Base-by-base conservation (phyloP, 2,113 vertebrate genomes). In the Lates calcarifer region DNA sequence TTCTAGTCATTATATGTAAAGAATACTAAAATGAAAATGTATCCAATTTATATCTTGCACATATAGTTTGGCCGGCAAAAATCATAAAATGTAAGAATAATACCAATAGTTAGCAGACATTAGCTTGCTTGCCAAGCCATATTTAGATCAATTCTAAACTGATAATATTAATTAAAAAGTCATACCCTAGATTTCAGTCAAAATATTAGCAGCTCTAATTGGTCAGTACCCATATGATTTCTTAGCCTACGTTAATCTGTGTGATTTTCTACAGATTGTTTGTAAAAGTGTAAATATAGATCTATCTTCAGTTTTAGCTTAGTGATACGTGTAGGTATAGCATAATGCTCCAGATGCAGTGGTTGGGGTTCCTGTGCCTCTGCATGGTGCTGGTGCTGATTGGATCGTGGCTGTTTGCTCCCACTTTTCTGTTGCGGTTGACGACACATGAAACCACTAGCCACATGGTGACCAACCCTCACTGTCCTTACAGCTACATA, bases 391-490 rank as follows among this genome's bases (percentile, higher is more conserved):
- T 97, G 90, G 96, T 98, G 98, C 97, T 96, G 85, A 94, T 96
- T 99, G 98, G 96, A 98, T 98, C 97, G 98, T 91, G 97, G 96
- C 97, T 99, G 98, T 99, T 99, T 99, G 98, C 97, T 97, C 97
- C 98, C 98, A 99, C 98, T 99, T 99, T 99, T 99, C 98, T 99
- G 98, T 99, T 99, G 98, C 98, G 98, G 98, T 99, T 99, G 98
- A 99, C 98, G 98, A 98, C 98, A 99, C 98, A 99, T 99, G 98
- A 97, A 97, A 96, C 95, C 96, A 97, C 96, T 97, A 97, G 98
- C 97, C 95, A 96, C 97, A 97, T 93, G 96, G 96, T 96, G 96
- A 96, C 95, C 95, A 95, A 95, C 96, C 96, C 96, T 96, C 95
- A 95, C 94, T 94, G 94, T 94, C 13, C 57, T 74, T 18, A 35